Base-by-base conservation (phyloP, 1,140 invertebrate genomes). In the Schlechtendalia chinensis region DNA sequence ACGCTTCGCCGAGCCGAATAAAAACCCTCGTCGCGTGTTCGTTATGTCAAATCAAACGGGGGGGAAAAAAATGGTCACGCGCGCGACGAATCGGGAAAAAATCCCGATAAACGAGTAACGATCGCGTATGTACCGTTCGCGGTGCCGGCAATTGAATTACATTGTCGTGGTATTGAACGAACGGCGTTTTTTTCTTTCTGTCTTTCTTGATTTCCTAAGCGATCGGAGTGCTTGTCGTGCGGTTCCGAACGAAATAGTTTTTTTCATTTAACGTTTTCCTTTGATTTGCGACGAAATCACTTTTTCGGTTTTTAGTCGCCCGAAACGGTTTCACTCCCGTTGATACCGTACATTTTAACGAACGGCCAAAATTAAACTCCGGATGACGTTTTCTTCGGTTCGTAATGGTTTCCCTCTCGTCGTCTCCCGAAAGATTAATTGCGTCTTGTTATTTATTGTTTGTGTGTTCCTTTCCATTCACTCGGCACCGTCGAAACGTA, bases 341-440 rank as follows among this genome's bases (percentile, higher is more conserved):
- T 29, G 59, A 63, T 32, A 63, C 27, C 27, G 19, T 63, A 63
- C 10, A 61, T 61, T 61, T 61, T 61, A 61, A 63, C 19, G 29
- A 63, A 63, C 29, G 29, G 27, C 27, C 29, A 63, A n/a, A 63
- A 63, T 63, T 63, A 63, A 63, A 63, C 6, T 63, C 59, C 27
- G 29, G 29, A 63, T 29, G 29, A 63, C 8, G 29, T 10, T 63
- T 32, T 63, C 59, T 63, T 32, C 27, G 59, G 29, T 16, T 63
- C 27, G 29, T 63, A 63, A 63, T 63, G 29, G 59, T 16, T 63
- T 63, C 59, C 14, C 27, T 11, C 8, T 39, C 32, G 59, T 32
- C 19, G 27, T 32, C 17, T 63, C 29, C 1, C 29, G 17, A 5
- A 63, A 5, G 17, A 32, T 32, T 63, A 63, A 63, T 63, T 59